Percentiles rank a stretch among this genome's conserved stretches.
Conservation (phyloP, 2,888 invertebrate genomes). For the Monochamus alternatus region DNA sequence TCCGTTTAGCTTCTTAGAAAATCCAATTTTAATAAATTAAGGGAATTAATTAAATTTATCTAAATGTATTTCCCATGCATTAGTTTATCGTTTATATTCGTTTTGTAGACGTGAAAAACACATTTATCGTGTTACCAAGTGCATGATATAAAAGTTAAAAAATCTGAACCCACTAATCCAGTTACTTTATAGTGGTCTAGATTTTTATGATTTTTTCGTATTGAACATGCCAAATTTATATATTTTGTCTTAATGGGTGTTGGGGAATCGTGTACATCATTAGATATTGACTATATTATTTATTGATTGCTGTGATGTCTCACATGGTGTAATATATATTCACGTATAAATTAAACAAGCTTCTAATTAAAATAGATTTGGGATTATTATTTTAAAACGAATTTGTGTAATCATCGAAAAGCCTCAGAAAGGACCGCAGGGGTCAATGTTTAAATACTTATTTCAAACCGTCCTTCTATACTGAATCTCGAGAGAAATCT, state of each 20-base stretch:
- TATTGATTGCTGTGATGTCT: too few species aligned
- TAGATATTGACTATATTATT: too few species aligned
- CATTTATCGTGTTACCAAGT: too few species aligned
- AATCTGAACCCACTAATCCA: too few species aligned
- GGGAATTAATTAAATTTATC: conserved; percentile 2
- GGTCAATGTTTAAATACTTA: not conserved
- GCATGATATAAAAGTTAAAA: too few species aligned
- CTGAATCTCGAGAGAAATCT: not conserved
- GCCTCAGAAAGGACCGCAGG: not conserved
- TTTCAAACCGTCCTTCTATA: not conserved
- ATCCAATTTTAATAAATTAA: conserved; percentile 5
- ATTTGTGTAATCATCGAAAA: not conserved
- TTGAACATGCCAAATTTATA: too few species aligned
- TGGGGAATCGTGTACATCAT: too few species aligned
- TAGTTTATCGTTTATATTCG: too few species aligned
- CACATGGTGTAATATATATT: not conserved
- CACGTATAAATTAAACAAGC: conserved; percentile 1
- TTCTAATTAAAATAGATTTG: conserved; percentile 4
- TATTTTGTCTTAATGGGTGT: too few species aligned
- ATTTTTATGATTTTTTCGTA: too few species aligned
- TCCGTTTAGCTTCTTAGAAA: not conserved
- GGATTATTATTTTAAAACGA: not conserved
- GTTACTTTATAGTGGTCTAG: too few species aligned
- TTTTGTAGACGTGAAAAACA: too few species aligned
- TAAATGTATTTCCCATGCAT: not conserved